phyloP scores from a whole-genome alignment of 2,888 invertebrate genomes.

The Melinaea marsaeus region DNA sequence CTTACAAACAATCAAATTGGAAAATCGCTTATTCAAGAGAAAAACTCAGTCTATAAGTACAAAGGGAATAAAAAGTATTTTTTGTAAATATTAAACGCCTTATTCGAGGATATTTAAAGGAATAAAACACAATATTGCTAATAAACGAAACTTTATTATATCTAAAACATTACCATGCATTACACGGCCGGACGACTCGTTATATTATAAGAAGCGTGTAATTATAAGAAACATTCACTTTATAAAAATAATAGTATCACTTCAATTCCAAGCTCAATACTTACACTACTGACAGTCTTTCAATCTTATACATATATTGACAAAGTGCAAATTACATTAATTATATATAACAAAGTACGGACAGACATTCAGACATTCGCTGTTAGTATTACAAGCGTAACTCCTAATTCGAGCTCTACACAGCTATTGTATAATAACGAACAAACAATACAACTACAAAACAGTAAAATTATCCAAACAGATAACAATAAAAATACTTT shows the following conservation, averaged over 20 bases:
- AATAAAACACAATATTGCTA: neutral
- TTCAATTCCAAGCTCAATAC: slow-evolving; percentile 39
- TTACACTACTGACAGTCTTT: slow-evolving; percentile 34
- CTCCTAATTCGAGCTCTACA: no score
- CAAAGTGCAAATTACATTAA: slow-evolving; percentile 21
- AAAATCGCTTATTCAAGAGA: no score
- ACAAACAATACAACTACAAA: no score
- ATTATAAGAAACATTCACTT: slow-evolving; percentile 35
- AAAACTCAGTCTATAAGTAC: no score
- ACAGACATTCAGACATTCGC: neutral
- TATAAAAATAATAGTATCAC: slow-evolving; percentile 55
- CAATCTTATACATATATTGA: slow-evolving; percentile 18
- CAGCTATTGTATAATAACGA: no score
- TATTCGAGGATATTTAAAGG: no score
- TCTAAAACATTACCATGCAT: slow-evolving; percentile 3
- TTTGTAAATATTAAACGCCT: no score
- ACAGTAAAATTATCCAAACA: no score
- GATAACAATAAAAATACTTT: no score
- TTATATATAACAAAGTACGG: neutral
- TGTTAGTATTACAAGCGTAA: neutral
- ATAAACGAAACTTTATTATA: neutral
- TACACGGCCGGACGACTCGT: slow-evolving; percentile 29
- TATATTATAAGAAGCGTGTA: slow-evolving; percentile 37
- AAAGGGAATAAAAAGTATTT: no score
- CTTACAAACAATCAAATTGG: no score